Conservation (phyloP, 2,113 vertebrate species). For the Scomber japonicus region DNA sequence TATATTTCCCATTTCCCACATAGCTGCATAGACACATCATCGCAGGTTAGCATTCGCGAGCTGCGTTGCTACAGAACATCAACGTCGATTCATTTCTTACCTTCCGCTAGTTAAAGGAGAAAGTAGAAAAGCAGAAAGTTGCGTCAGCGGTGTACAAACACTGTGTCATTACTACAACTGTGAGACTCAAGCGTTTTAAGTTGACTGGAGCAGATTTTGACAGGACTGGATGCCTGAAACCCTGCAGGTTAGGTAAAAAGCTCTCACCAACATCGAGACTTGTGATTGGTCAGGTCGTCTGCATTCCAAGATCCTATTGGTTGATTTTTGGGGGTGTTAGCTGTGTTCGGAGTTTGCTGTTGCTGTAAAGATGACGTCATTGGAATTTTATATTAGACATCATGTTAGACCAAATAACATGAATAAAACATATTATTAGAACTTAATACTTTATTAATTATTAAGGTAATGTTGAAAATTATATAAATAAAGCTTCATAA, state of each 20-base stretch:
- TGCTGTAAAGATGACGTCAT: slow-evolving; percentile 48
- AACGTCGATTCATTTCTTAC: slow-evolving; percentile 65
- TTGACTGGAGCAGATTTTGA: slow-evolving; percentile 33
- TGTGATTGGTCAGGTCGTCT: slow-evolving; percentile 70
- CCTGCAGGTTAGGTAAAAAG: slow-evolving; percentile 40
- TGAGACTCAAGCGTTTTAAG: not conserved
- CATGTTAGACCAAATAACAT: not conserved
- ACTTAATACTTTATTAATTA: not conserved
- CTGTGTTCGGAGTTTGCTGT: not conserved
- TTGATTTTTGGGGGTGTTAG: not conserved
- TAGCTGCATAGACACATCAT: slow-evolving; percentile 65
- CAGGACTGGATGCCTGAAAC: slow-evolving; percentile 18
- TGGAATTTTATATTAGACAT: not conserved
- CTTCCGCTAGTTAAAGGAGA: slow-evolving; percentile 83
- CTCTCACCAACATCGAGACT: slow-evolving; percentile 30
- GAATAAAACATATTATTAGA: not conserved
- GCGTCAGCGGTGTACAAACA: slow-evolving; percentile 53
- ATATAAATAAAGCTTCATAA: too few species aligned
- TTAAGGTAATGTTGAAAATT: too few species aligned
- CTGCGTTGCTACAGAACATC: not conserved
- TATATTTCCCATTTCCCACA: not conserved
- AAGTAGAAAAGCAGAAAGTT: slow-evolving; percentile 41
- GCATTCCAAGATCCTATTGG: slow-evolving; percentile 70
- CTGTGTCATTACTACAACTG: slow-evolving; percentile 66
- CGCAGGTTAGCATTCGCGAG: slow-evolving; percentile 33